These are phyloP conservation scores for Oxyscelio sp. DNA, from an alignment of 2,888 invertebrate genomes.

Conservation along the genomic window DNA sequence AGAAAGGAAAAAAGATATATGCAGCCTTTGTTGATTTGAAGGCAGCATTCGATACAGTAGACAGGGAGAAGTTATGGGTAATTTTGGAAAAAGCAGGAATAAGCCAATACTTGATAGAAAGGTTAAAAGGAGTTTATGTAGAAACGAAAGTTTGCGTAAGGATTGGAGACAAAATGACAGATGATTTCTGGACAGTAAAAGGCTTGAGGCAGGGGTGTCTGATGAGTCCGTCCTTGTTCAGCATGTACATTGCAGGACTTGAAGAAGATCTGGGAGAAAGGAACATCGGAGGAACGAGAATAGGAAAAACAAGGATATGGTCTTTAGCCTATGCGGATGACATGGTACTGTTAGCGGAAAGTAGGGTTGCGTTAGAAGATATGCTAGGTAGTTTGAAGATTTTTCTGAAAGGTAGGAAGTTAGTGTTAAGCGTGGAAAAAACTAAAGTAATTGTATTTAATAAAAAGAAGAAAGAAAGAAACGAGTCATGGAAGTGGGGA, in stretches of 20 bases:
- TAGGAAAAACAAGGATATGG: too few relatives aligned
- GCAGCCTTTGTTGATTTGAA: background rate
- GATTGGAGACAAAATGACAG: background rate
- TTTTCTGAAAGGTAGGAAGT: background rate
- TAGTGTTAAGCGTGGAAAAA: too few relatives aligned
- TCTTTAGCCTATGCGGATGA: too few relatives aligned
- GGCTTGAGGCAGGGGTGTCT: background rate
- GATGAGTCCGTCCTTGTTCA: too few relatives aligned
- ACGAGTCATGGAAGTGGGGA: background rate
- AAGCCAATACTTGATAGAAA: background rate
- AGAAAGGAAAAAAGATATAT: background rate
- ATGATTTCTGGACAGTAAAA: background rate
- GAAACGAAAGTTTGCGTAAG: background rate
- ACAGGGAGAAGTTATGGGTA: background rate
- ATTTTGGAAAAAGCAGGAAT: background rate
- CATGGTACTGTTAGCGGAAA: too few relatives aligned
- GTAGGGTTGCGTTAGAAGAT: too few relatives aligned
- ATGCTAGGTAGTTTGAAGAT: too few relatives aligned
- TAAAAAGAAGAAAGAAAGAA: background rate
- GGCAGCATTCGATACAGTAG: background rate
- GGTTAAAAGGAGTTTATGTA: background rate
- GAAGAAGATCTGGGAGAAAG: too few relatives aligned
- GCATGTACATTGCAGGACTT: too few relatives aligned
- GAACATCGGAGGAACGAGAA: too few relatives aligned
- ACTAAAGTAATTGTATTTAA: background rate